Conservation (phyloP, 2,797 vertebrate species). For the Borostomias antarcticus region DNA sequence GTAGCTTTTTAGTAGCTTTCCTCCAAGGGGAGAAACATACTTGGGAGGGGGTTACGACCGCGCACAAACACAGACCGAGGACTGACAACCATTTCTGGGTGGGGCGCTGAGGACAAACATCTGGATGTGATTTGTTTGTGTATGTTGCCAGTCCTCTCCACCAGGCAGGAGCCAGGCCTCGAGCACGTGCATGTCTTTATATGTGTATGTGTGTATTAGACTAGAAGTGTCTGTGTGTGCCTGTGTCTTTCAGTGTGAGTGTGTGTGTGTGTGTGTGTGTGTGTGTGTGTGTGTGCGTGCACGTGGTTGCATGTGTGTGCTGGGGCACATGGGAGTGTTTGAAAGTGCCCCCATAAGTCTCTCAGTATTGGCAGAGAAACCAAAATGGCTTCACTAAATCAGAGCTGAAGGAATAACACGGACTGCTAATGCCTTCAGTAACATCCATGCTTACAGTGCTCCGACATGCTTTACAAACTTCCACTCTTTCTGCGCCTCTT, state of each 20-base stretch:
- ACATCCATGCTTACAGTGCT: not conserved
- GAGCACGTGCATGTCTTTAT: conserved; percentile 50
- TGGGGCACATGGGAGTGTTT: not conserved
- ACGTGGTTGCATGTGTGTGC: not conserved
- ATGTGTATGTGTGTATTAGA: conserved; percentile 39
- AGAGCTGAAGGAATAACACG: not conserved
- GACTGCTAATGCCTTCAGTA: no score
- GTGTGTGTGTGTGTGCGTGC: conserved; percentile 16
- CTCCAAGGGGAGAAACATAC: conserved; percentile 1
- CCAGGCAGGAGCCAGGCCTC: conserved; percentile 40
- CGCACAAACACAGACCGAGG: conserved; percentile 61
- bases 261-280: conserved; percentile 26
- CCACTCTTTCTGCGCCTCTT: not conserved
- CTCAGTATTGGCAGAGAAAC: conserved; percentile 16
- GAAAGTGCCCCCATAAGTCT: no score
- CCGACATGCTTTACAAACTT: not conserved
- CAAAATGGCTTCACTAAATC: not conserved
- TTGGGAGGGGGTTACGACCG: conserved; percentile 51
- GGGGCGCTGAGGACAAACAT: conserved; percentile 58
- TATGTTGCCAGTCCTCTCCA: conserved; percentile 52
- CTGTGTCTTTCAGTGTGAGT: conserved; percentile 31
- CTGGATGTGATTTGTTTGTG: conserved; percentile 72
- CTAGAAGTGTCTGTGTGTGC: no score
- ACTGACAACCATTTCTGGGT: conserved; percentile 59
- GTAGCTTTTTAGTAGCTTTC: not conserved